Evolutionary conservation across 2,113 vertebrate genomes (phyloP).

Genomic region (Cebus imitator): DNA sequence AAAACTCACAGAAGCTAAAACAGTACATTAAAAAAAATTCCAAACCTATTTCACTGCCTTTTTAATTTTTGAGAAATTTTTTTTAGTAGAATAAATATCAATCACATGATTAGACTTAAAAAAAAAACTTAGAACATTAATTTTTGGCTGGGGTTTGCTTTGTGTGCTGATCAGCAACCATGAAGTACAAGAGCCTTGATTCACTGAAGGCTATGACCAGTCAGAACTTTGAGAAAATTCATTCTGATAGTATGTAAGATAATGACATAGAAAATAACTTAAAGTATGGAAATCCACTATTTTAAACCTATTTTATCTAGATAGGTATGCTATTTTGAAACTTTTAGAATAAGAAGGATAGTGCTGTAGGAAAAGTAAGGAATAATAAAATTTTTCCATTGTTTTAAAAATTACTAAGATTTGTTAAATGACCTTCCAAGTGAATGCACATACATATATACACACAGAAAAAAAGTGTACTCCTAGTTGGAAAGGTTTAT

Average conservation of each 20-base stretch:
- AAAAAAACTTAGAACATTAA: background rate
- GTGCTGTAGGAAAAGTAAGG: background rate
- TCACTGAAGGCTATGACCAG: background rate
- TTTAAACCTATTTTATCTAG: background rate
- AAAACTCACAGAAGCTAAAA: background rate
- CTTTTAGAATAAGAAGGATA: background rate
- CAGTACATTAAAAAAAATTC: background rate
- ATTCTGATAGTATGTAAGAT: background rate
- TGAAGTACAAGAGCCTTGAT: background rate
- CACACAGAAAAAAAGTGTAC: background rate
- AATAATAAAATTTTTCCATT: background rate
- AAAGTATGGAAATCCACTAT: background rate
- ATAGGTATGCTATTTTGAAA: background rate
- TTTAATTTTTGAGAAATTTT: background rate
- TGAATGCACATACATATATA: rapidly evolving
- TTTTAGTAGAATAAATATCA: background rate
- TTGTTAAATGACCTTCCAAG: background rate
- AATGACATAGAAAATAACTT: background rate
- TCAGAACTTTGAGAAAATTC: background rate
- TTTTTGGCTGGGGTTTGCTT: background rate
- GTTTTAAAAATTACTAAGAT: background rate
- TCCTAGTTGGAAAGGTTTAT: background rate
- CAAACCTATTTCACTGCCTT: background rate
- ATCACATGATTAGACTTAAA: background rate
- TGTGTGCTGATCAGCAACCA: background rate